These are phyloP conservation scores for Patella pellucida DNA, from an alignment of 2,888 invertebrate genomes.

Conservation along the genomic window DNA sequence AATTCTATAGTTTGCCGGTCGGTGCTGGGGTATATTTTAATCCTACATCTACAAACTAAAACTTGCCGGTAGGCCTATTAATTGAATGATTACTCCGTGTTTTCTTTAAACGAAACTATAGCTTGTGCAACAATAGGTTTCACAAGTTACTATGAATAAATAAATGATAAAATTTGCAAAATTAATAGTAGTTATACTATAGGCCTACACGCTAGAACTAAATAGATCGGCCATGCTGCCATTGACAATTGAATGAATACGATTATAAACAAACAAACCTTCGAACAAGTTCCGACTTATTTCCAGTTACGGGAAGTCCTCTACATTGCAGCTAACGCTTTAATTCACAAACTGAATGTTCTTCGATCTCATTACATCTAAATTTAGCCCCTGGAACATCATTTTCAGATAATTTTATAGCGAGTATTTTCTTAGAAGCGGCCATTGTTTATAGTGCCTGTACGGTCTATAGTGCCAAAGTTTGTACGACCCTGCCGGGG, in stretches of 20 bases:
- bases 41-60: no score
- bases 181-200: no score
- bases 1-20: no score
- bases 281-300: background rate
- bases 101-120: no score
- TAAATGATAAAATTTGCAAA: background rate
- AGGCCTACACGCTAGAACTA: no score
- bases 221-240: background rate
- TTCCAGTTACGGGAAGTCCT: conserved; percentile 12
- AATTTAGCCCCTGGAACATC: conserved; percentile 28
- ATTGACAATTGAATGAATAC: no score
- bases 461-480: no score
- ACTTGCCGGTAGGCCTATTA: no score
- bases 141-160: no score
- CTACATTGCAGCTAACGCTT: conserved; percentile 26
- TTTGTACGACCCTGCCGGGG: background rate
- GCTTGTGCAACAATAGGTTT: no score
- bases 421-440: background rate
- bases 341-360: conserved; percentile 23
- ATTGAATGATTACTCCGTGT: no score
- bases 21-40: no score
- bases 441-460: background rate
- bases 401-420: conserved; percentile 21
- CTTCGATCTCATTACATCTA: conserved; percentile 13
- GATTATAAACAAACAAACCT: background rate